Base-by-base conservation (phyloP, 2,797 vertebrate genomes). In the Lithobates sylvaticus region DNA sequence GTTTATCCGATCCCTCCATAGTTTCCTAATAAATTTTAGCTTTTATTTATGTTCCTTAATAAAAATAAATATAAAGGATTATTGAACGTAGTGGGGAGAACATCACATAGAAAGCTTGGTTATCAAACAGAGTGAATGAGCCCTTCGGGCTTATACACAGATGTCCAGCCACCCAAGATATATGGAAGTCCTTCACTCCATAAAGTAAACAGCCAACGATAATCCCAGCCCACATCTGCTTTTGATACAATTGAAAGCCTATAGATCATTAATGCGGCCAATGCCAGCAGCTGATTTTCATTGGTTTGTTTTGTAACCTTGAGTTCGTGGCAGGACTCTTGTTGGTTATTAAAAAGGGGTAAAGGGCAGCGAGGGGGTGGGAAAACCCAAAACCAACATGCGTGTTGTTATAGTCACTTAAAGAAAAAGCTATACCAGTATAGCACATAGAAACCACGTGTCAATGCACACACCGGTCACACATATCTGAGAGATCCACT, bases 301-400 rank as follows among this genome's bases (percentile, higher is more conserved):
- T 82, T 73, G 80, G 72, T 73, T 82, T 74, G 50, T 74, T 73
- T 29, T 64, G 32, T 36, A 78, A 83, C 85, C 85, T 86, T 82
- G 73, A 82, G 67, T 71, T 47, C 70, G 12, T 82, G 15, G 73
- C 81, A 70, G 72, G 67, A 64, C 75, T 78, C 23, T 71, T 86
- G 69, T 85, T 80, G 67, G 74, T 73, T 83, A 47, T 77, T 81
- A 61, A 26, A 42, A 23, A 5, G 42, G 65, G 78, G 70, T 76
- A 86, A 86, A 86, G 79, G 85, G 79, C 85, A 78, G 68, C 3
- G 44, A 61, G 69, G 34, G 44, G 44, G 26, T 74, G 26, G 13
- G 13, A 26, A 26, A 68, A 34, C 54, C 47, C 47, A 72, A 71
- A 67, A 32, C 4, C 67, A 82, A 65, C 78, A 86, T 47, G 73